Base-by-base conservation (phyloP, 2,113 vertebrate species). In the Ellobius talpinus region DNA sequence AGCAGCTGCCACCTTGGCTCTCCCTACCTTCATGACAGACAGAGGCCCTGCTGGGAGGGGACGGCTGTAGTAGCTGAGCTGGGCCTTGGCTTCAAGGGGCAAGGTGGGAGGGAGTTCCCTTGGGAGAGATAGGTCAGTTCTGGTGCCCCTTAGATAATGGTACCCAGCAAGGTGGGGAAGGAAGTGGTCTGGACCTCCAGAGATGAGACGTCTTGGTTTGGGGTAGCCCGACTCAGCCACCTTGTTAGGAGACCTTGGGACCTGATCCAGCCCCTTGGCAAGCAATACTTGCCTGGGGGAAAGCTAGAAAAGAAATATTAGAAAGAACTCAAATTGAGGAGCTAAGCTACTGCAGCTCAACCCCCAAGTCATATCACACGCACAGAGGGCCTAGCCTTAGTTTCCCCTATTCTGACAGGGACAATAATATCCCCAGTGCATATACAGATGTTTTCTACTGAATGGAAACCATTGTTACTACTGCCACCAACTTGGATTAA, bases 1-100 rank as follows among this genome's bases (percentile, higher is more conserved):
- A 87, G 92, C 97, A 98, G 98, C 98, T 98, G 98, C 95, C 31
- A 55, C 78, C 58, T 81, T 33, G 45, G 91, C 88, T 93, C 39
- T 91, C 61, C 93, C 97, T 97, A 90, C 94, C 9, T 87, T 92
- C 29, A 12, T 11, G 36, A 70, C 78, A 78, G 76, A 79, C 50
- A 42, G n/a, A 82, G 96, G 76, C 92, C 93, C 85, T 92, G 87
- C 84, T 88, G 70, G 81, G 66, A 91, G 82, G 45, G 81, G 55
- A 77, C 55, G 86, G 47, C 61, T 90, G 1, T 52, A 70, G 58
- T 76, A 58, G 36, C 50, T 92, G 79, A 95, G 47, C 90, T 12
- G 42, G 76, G 72, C 55, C 92, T 96, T 65, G 42, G 87, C 78
- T 85, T 55, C 73, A n/a, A 14, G 89, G 79, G 47, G 21, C 21